Conservation (phyloP, 2,888 invertebrate genomes). For the Stegana nigrithorax region DNA sequence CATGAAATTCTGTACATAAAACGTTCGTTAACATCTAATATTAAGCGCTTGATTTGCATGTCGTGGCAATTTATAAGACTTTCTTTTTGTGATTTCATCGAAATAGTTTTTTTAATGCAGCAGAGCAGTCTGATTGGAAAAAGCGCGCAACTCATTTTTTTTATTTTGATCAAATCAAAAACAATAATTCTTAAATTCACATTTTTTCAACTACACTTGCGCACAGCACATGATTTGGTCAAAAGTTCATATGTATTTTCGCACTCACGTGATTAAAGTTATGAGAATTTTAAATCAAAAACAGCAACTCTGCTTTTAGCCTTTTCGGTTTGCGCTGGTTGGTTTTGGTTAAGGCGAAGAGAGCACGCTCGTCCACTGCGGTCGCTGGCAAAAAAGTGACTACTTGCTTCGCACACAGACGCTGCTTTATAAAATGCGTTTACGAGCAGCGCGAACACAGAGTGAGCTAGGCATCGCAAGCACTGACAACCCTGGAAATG, state of each 20-base stretch:
- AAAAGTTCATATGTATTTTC: slow-evolving; percentile 24
- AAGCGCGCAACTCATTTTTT: slow-evolving; percentile 20
- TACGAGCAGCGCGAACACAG: no score
- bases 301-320: slow-evolving; percentile 71
- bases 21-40: slow-evolving; percentile 48
- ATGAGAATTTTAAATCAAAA: slow-evolving; percentile 78
- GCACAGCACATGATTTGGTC: slow-evolving; percentile 67
- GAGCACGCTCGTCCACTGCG: slow-evolving; percentile 38
- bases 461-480: no score
- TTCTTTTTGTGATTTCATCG: slow-evolving; percentile 4
- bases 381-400: neutral
- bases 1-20: slow-evolving; percentile 28
- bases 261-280: slow-evolving; percentile 87
- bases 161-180: slow-evolving; percentile 17
- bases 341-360: slow-evolving; percentile 35
- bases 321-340: slow-evolving; percentile 67
- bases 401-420: no score
- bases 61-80: slow-evolving; percentile 18
- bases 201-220: slow-evolving; percentile 24
- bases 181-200: slow-evolving; percentile 16
- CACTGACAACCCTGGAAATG: no score
- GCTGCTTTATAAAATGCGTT: no score
- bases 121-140: neutral
- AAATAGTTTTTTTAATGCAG: slow-evolving; percentile 23
- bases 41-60: neutral